Conservation (phyloP, 2,888 invertebrate genomes). For the Chymomyza amoena region DNA sequence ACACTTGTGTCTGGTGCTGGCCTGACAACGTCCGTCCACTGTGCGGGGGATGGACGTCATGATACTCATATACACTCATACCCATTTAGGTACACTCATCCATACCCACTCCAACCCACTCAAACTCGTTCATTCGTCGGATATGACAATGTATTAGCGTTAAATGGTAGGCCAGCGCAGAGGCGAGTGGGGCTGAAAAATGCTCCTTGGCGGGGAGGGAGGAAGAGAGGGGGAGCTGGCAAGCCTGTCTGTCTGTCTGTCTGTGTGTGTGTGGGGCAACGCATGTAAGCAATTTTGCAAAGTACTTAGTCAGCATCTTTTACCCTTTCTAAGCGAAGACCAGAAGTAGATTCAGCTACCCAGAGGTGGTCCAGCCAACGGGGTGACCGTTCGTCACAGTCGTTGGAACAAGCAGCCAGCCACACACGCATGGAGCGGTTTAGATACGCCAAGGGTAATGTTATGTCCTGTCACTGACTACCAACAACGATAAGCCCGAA, state of each 20-base stretch:
- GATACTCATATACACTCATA: neutral
- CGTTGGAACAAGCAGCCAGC: neutral
- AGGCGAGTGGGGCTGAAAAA: slow-evolving; percentile 1
- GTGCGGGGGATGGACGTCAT: neutral
- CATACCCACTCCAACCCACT: neutral
- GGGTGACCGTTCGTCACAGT: slow-evolving; percentile 59
- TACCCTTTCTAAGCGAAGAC: slow-evolving; percentile 44
- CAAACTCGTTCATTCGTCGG: slow-evolving; percentile 20
- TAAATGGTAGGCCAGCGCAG: slow-evolving; percentile 42
- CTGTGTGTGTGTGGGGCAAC: slow-evolving; percentile 37
- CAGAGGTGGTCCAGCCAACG: slow-evolving; percentile 32
- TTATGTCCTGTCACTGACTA: slow-evolving; percentile 74
- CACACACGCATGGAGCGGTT: slow-evolving; percentile 61
- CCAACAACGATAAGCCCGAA: slow-evolving; percentile 64
- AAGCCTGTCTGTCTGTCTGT: too few relatives aligned
- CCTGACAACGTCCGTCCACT: slow-evolving; percentile 32
- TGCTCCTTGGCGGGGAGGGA: neutral
- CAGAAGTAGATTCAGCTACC: too few relatives aligned
- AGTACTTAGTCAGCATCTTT: slow-evolving; percentile 75
- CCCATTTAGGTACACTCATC: neutral
- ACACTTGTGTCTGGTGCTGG: slow-evolving; percentile 56
- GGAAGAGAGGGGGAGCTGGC: neutral
- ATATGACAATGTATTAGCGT: slow-evolving; percentile 66
- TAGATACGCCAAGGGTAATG: slow-evolving; percentile 68
- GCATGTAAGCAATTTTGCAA: slow-evolving; percentile 70